A percentile compares a stretch with the other conserved stretches of the same genome.
These are phyloP conservation scores for Todiramphus saurophagus DNA, from an alignment of 2,113 vertebrate species.

Conservation along the genomic window DNA sequence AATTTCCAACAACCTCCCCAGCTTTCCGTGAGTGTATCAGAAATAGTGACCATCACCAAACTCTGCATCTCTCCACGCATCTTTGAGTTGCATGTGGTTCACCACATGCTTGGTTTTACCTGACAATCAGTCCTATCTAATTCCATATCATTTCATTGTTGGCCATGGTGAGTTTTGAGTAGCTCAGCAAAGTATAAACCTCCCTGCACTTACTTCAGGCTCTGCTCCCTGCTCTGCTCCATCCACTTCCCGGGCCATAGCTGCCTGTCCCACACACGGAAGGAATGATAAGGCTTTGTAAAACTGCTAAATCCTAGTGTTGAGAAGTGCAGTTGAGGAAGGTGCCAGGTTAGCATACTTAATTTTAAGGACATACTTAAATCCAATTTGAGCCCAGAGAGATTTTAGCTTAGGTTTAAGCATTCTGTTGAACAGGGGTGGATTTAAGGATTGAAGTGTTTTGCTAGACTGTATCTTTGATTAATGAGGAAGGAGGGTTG, in stretches of 20 bases:
- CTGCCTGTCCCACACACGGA: background rate
- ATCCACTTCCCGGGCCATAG: accelerated
- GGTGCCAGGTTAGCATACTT: background rate
- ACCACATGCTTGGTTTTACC: background rate
- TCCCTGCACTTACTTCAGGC: background rate
- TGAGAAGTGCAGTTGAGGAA: background rate
- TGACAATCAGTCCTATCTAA: background rate
- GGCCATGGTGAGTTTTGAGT: background rate
- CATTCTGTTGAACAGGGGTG: background rate
- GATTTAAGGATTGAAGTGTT: slow-evolving; percentile 53
- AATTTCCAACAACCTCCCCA: background rate
- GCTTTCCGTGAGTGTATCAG: background rate
- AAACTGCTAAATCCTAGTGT: background rate
- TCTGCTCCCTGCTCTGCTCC: background rate
- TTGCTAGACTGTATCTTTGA: slow-evolving; percentile 6
- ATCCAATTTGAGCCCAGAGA: slow-evolving; percentile 18
- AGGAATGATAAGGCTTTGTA: background rate
- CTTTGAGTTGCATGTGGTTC: background rate
- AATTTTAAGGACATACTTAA: slow-evolving; percentile 33
- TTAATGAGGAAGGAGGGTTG: slow-evolving; percentile 10
- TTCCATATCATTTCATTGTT: background rate
- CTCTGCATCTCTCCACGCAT: background rate
- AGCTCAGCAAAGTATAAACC: background rate
- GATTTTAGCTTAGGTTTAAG: slow-evolving; percentile 36
- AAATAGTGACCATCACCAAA: background rate